phyloP scores from a whole-genome alignment of 2,113 vertebrate species.

The Rynchops niger region DNA sequence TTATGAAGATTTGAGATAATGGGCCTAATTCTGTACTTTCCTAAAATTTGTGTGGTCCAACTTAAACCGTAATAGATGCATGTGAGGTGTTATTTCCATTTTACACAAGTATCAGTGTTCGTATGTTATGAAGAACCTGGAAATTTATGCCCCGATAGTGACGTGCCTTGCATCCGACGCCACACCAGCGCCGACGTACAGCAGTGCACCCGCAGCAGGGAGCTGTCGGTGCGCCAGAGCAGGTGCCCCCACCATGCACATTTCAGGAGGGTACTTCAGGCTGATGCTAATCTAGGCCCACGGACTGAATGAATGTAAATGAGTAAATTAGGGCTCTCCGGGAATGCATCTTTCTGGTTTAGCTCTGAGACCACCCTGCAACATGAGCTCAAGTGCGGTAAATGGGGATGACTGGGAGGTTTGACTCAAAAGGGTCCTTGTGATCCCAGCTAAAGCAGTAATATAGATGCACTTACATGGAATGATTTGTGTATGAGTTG shows the following conservation, averaged over 20 bases:
- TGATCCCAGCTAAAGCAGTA: not conserved
- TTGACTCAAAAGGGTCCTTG: not conserved
- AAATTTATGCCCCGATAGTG: not conserved
- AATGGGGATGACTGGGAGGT: not conserved
- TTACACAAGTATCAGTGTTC: not conserved
- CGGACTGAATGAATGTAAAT: not conserved
- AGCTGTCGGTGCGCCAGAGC: not conserved
- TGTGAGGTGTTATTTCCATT: not conserved
- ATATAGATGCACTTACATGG: not conserved
- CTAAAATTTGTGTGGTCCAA: not conserved
- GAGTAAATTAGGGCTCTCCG: not conserved
- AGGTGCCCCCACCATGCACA: accelerated
- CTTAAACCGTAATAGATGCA: not conserved
- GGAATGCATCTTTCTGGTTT: not conserved
- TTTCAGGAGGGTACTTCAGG: not conserved
- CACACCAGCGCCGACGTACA: not conserved
- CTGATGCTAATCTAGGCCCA: not conserved
- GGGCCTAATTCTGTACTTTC: not conserved
- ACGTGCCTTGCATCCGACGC: not conserved
- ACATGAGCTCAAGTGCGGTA: not conserved
- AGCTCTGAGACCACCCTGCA: not conserved
- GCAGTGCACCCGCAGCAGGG: not conserved
- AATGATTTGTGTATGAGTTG: not conserved
- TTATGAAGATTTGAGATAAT: not conserved
- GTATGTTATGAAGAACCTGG: not conserved